Evolutionary conservation across 1,140 invertebrate species (phyloP), one percentile per base, ranked within the genome.

Genomic region (Pararge aegeria): DNA sequence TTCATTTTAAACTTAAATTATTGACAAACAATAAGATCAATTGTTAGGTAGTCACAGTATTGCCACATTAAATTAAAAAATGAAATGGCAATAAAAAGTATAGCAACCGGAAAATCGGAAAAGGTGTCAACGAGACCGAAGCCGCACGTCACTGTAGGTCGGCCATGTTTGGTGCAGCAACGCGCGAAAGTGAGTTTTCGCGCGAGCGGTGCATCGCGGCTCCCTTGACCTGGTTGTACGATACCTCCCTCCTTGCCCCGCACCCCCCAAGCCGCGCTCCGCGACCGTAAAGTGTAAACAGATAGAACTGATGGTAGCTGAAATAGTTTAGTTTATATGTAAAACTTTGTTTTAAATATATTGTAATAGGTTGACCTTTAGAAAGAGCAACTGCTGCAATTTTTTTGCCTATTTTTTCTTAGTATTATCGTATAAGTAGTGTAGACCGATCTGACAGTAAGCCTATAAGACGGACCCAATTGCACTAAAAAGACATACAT

Each of bases 181-280:
- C 78, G 73, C 78, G 84, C 83, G 86, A 89, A 89, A 89, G 86
- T 89, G 83, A 87, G 86, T 84, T 87, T 88, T 86, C 80, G 75
- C 82, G 78, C 75, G 82, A 78, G 72, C 83, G 81, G 78, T 89
- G 85, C 83, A 86, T 83, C 82, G 81, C 70, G 77, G 65, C 74
- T 84, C 83, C 85, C 85, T 87, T 88, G 83, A 88, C 85, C 85
- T 75, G 73, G 66, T 85, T 88, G 68, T 68, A 54, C 61, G 56
- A 16, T 34, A 12, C 66, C 68, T 56, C 57, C 58, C 68, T 46
- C 55, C 56, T n/a, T 7, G 7, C 24, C 37, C 37, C 38, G 13
- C 16, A 3, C 15, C 15, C 16, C 38, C 40, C 60, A 56, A 46
- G 55, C 53, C 60, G 57, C 50, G 54, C 37, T 57, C 64, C 64